Evolutionary conservation across 1,140 invertebrate species (phyloP), one percentile per base, ranked within the genome.

Genomic region (Littorina saxatilis): DNA sequence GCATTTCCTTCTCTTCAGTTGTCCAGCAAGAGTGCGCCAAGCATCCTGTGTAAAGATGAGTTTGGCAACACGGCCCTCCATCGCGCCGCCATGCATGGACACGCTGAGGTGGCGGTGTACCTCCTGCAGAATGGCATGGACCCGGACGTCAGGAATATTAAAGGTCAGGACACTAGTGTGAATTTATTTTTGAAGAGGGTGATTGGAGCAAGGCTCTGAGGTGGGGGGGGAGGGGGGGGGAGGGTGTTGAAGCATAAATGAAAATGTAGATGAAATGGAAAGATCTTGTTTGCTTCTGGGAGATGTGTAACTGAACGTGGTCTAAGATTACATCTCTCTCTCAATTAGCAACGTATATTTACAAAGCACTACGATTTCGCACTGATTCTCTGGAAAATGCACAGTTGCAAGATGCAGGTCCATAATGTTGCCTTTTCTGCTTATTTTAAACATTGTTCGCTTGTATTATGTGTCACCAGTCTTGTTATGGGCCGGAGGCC

Each of bases 1-100:
- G n/a, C n/a, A n/a, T n/a, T n/a, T 17, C 43, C 17, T 47, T 47
- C 43, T 47, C 43, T 47, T 47, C 61, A 68, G 66, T 23, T 68
- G 17, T 68, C 32, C 7, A 68, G 23, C 32, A 68, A 68, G 35
- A 68, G 11, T 2, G 23, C 70, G 4, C 92, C 92, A 4, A 92
- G 92, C 79, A 91, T 94, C 27, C 93, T 93, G 78, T 93, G 92
- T 85, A 87, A 87, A 15, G 94, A 95, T 85, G 86, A 85, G 50
- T 91, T 94, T 85, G 95, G 95, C 5, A 96, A 96, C 91, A 94
- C 95, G 9, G 94, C 94, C 32, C 90, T 96, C 4, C 95, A 96
- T 87, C 94, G 94, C 83, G 95, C 95, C 15, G 93, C 95, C 3
- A 95, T 95, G 86, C 86, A 95, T 39, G 95, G 94, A 0, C 94